phyloP scores from a whole-genome alignment of 2,113 vertebrate species.

The Sorex fumeus region DNA sequence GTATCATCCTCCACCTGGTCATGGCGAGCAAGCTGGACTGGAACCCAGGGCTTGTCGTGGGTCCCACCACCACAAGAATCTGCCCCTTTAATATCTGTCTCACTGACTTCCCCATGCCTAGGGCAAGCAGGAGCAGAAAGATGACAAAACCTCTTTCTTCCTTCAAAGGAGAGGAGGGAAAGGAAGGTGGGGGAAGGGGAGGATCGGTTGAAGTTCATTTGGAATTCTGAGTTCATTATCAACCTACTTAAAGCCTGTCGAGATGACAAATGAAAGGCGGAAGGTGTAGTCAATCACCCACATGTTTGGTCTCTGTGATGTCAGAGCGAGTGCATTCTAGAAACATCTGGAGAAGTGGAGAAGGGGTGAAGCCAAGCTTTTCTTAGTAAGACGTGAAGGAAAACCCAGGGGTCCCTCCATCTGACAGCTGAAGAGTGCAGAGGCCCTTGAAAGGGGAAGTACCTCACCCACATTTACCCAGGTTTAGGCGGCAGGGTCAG shows the following conservation, averaged over 20 bases:
- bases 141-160: neutral
- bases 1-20: too few species aligned
- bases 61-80: neutral
- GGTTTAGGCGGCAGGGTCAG: neutral
- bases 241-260: conserved; percentile 37
- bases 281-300: conserved; percentile 25
- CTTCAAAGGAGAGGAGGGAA: neutral
- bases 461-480: neutral
- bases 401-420: neutral
- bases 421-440: neutral
- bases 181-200: neutral
- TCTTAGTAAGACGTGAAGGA: neutral
- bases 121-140: neutral
- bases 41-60: neutral
- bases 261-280: conserved; percentile 63
- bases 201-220: conserved; percentile 9
- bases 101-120: accelerated
- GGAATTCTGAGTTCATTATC: conserved; percentile 70
- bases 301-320: conserved; percentile 4
- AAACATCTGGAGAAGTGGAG: conserved; percentile 61
- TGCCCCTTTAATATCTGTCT: accelerated
- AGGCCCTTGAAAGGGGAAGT: neutral
- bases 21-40: neutral
- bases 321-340: conserved; percentile 12
- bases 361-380: neutral